These are phyloP conservation scores for Misgurnus mizolepis DNA, from an alignment of 2,113 vertebrate genomes.

Conservation along the genomic window DNA sequence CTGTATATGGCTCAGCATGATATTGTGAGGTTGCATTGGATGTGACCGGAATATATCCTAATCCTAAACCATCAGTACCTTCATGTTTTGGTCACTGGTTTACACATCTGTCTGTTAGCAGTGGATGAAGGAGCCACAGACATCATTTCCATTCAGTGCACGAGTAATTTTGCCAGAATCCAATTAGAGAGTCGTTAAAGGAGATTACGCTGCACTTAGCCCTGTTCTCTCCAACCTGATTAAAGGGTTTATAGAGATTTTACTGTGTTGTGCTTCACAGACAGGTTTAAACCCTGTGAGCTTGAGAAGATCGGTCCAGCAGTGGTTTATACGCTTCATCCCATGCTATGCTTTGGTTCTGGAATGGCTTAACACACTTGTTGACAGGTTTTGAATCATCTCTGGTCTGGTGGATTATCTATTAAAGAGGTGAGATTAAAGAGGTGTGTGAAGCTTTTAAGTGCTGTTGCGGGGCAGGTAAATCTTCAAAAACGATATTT, in stretches of 20 bases:
- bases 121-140: slow-evolving; percentile 16
- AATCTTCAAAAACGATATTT: too few relatives aligned
- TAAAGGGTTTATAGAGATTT: slow-evolving; percentile 50
- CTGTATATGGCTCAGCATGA: background rate
- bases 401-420: slow-evolving; percentile 13
- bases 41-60: background rate
- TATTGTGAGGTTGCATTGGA: slow-evolving; percentile 7
- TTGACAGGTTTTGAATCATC: background rate
- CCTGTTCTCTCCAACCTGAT: slow-evolving; percentile 44
- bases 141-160: slow-evolving; percentile 35
- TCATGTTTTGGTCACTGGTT: background rate
- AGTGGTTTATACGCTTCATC: slow-evolving; percentile 4
- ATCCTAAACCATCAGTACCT: background rate
- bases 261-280: slow-evolving; percentile 38
- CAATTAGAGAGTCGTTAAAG: slow-evolving; percentile 53
- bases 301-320: slow-evolving; percentile 11
- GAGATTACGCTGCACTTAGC: slow-evolving; percentile 50
- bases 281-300: slow-evolving; percentile 34
- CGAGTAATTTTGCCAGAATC: slow-evolving; percentile 46
- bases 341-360: background rate
- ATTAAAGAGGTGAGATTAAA: background rate
- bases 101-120: slow-evolving; percentile 19
- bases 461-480: too few relatives aligned
- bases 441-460: too few relatives aligned
- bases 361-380: slow-evolving; percentile 16